A percentile compares a stretch with the other conserved stretches of the same genome.
phyloP scores from a whole-genome alignment of 2,113 vertebrate genomes.

The Phalacrocorax aristotelis region DNA sequence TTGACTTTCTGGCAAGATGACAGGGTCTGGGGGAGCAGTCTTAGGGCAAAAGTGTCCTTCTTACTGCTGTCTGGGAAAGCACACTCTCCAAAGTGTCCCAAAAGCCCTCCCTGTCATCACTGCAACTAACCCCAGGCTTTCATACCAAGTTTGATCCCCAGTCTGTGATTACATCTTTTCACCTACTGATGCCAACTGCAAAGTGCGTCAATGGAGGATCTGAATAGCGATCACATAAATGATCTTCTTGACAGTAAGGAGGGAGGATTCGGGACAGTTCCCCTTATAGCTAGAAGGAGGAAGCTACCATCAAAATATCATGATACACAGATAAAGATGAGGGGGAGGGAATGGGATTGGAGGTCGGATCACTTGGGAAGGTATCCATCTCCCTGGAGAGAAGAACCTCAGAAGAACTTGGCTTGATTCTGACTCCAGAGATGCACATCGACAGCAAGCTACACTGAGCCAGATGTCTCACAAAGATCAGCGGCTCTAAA shows the following conservation, averaged over 20 bases:
- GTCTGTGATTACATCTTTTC: neutral
- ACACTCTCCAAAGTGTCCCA: neutral
- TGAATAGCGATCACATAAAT: neutral
- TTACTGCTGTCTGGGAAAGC: neutral
- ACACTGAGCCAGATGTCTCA: neutral
- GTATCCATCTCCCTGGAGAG: neutral
- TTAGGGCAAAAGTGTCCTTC: neutral
- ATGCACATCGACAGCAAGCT: neutral
- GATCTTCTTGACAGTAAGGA: neutral
- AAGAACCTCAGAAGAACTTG: neutral
- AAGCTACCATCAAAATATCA: neutral
- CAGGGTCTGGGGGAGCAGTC: neutral
- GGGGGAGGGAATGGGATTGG: neutral
- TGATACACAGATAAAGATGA: neutral
- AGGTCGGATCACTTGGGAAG: neutral
- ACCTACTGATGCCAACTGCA: neutral
- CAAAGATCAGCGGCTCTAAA: neutral
- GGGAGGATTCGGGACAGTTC: neutral
- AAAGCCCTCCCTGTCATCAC: neutral
- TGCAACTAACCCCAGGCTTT: neutral
- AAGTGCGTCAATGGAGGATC: neutral
- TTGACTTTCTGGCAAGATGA: neutral
- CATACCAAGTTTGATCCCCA: neutral
- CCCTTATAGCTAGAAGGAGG: neutral
- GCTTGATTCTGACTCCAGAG: neutral